These are phyloP conservation scores for Brienomyrus brachyistius DNA, from an alignment of 2,113 vertebrate genomes.

Conservation along the genomic window DNA sequence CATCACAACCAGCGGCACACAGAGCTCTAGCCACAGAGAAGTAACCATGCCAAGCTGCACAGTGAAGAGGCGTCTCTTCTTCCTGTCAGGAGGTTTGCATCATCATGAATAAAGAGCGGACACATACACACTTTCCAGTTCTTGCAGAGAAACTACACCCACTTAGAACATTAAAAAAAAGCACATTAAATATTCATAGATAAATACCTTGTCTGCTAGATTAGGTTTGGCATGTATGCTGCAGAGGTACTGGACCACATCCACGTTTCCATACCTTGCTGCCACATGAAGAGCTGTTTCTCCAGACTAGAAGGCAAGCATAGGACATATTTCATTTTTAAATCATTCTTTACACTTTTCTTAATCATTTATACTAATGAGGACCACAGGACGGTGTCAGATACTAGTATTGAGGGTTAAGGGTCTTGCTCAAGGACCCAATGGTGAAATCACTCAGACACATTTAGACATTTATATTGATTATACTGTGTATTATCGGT, in stretches of 20 bases:
- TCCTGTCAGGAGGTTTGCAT: conserved; percentile 61
- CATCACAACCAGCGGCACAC: conserved; percentile 75
- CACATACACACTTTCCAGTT: not conserved
- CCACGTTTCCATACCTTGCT: conserved; percentile 87
- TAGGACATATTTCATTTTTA: not conserved
- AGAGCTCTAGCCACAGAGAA: conserved; percentile 76
- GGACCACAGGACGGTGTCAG: not conserved
- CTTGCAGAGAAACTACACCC: not conserved
- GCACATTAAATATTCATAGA: not conserved
- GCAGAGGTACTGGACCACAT: conserved; percentile 90
- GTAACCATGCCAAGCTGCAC: conserved; percentile 94
- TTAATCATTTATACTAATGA: not conserved
- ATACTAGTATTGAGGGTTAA: not conserved
- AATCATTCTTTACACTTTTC: not conserved
- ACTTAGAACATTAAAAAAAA: not conserved
- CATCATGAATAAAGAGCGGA: not conserved
- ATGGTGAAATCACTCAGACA: not conserved
- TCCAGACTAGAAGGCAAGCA: conserved; percentile 68
- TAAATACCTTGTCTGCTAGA: conserved; percentile 80
- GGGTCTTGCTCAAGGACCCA: not conserved
- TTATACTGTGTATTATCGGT: not conserved
- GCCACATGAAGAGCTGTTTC: conserved; percentile 93
- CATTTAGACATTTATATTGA: not conserved
- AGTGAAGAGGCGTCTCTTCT: conserved; percentile 90
- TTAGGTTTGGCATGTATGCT: conserved; percentile 78